Percentiles rank a stretch among this genome's conserved stretches.
These are phyloP conservation scores for Apteryx owenii DNA, from an alignment of 2,113 vertebrate species.

Conservation along the genomic window DNA sequence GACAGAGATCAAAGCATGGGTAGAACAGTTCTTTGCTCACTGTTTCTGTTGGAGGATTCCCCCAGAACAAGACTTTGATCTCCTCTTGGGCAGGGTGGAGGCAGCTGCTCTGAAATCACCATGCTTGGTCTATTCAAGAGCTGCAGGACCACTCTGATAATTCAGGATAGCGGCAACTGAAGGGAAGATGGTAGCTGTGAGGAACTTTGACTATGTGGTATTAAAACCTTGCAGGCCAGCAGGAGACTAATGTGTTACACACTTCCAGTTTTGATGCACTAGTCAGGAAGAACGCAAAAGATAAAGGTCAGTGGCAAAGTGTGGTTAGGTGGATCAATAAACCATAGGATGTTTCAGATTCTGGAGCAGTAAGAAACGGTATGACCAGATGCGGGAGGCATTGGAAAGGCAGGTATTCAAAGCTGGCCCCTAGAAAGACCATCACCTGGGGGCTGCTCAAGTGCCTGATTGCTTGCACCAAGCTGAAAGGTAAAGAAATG, in stretches of 20 bases:
- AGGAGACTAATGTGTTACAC: conserved; percentile 49
- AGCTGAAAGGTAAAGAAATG: background rate
- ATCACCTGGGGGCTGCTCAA: background rate
- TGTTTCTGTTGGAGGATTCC: background rate
- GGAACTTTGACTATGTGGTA: conserved; percentile 2
- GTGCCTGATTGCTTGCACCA: background rate
- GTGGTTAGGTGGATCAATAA: conserved; percentile 67
- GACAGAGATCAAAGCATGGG: background rate
- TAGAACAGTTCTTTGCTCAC: background rate
- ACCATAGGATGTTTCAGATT: conserved; percentile 67
- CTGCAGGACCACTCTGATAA: conserved; percentile 6
- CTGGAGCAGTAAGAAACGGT: conserved; percentile 52
- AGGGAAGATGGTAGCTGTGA: conserved; percentile 3
- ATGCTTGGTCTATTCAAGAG: background rate
- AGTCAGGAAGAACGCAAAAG: conserved; percentile 48
- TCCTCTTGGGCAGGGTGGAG: background rate
- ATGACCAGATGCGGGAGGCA: background rate
- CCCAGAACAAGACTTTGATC: background rate
- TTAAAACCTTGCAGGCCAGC: conserved; percentile 42
- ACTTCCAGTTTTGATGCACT: conserved; percentile 41
- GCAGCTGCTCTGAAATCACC: background rate
- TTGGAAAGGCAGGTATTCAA: background rate
- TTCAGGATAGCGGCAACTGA: background rate
- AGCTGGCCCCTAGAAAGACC: background rate
- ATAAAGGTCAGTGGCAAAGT: conserved; percentile 48